Evolutionary conservation across 2,888 invertebrate species (phyloP).

Genomic region (Hydriomena furcata): DNA sequence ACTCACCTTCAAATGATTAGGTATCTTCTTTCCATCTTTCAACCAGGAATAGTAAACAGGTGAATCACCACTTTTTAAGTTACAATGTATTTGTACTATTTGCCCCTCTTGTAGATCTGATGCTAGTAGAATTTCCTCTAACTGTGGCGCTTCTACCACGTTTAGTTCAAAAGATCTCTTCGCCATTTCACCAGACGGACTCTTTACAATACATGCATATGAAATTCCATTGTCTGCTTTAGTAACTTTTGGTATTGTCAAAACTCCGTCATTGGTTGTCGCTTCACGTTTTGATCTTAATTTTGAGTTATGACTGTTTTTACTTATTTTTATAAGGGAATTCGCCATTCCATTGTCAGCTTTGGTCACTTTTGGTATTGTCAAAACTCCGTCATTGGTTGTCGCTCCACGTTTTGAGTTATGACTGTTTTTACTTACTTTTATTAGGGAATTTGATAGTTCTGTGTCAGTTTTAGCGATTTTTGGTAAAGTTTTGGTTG

Average conservation of each 20-base stretch:
- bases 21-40: constrained; percentile 86
- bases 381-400: background rate
- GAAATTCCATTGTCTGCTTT: constrained; percentile 88
- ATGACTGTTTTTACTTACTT: background rate
- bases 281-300: constrained; percentile 50
- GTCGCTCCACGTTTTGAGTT: background rate
- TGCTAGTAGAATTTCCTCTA: constrained; percentile 92
- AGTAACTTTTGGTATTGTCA: constrained; percentile 84
- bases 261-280: constrained; percentile 72
- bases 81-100: constrained; percentile 92
- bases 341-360: background rate
- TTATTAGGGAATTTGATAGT: background rate
- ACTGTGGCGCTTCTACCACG: constrained; percentile 89
- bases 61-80: constrained; percentile 88
- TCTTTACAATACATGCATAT: constrained; percentile 91
- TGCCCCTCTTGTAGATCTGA: constrained; percentile 92
- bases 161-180: constrained; percentile 88
- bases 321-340: background rate
- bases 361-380: background rate
- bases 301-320: constrained; percentile 1
- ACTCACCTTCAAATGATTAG: constrained; percentile 85
- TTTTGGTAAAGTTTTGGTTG: background rate
- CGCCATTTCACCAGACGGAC: constrained; percentile 90
- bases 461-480: background rate
- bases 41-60: constrained; percentile 88